Percentiles rank a stretch among this genome's conserved stretches.
Evolutionary conservation across 2,113 vertebrate genomes (phyloP).

Genomic region (Nycticebus coucang): DNA sequence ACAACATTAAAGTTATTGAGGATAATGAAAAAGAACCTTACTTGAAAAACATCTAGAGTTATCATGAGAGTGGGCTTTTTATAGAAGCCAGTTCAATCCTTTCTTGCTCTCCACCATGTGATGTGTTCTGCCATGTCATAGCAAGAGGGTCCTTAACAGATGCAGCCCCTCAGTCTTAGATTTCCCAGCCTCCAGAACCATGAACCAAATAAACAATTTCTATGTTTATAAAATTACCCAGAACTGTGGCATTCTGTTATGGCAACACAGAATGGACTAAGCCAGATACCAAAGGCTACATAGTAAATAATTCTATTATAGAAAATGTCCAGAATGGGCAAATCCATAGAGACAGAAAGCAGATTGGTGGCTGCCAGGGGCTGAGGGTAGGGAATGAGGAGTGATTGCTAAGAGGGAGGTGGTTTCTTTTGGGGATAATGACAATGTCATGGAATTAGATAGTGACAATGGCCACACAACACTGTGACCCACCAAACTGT

Average conservation of each 20-base stretch:
- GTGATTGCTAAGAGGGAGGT: not conserved
- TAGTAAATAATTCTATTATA: no score
- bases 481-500: not conserved
- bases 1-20: conserved; percentile 21
- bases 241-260: not conserved
- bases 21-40: not conserved
- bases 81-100: not conserved
- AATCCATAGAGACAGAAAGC: not conserved
- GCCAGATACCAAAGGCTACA: not conserved
- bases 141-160: not conserved
- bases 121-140: not conserved
- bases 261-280: not conserved
- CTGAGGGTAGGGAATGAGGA: rapidly evolving
- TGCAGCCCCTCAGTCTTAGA: not conserved
- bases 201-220: not conserved
- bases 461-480: not conserved
- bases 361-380: not conserved
- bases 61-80: not conserved
- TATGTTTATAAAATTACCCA: not conserved
- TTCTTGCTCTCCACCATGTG: not conserved
- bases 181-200: not conserved
- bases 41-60: not conserved
- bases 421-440: not conserved
- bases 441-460: not conserved
- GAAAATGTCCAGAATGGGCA: not conserved